phyloP scores from a whole-genome alignment of 2,888 invertebrate species.

The Blastobasis lacticolella region DNA sequence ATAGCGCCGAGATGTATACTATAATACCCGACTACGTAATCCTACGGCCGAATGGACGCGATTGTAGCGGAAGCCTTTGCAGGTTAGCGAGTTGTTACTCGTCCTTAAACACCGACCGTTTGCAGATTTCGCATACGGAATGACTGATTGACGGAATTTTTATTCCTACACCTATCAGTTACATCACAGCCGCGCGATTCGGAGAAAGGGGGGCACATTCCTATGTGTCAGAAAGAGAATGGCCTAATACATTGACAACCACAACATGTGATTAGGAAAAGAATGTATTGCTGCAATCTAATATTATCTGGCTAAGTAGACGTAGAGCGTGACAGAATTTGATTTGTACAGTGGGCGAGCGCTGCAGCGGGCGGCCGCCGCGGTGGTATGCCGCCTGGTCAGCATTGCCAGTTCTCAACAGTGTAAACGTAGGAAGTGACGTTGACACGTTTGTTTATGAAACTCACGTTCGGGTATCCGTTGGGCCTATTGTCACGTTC shows the following conservation, averaged over 20 bases:
- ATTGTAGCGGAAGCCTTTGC: conserved; percentile 23
- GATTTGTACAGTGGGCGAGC: too few relatives aligned
- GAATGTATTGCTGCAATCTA: too few relatives aligned
- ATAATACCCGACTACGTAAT: conserved; percentile 7
- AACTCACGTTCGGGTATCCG: conserved; percentile 36
- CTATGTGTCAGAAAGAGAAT: background rate
- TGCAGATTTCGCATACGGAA: conserved; percentile 46
- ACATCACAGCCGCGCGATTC: conserved; percentile 24
- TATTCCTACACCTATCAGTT: conserved; percentile 26
- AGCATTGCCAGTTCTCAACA: background rate
- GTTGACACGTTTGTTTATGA: conserved; percentile 42
- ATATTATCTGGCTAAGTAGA: too few relatives aligned
- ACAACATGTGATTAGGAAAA: too few relatives aligned
- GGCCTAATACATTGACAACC: background rate
- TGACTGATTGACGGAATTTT: conserved; percentile 41
- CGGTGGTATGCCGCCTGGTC: too few relatives aligned
- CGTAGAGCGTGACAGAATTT: too few relatives aligned
- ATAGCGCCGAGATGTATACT: conserved; percentile 8
- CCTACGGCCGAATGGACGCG: conserved; percentile 12
- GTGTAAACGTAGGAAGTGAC: conserved; percentile 15
- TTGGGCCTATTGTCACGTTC: conserved; percentile 53
- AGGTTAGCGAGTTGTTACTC: conserved; percentile 22
- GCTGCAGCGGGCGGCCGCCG: too few relatives aligned
- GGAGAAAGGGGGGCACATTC: conserved; percentile 34
- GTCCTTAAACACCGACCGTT: conserved; percentile 39